Conservation (phyloP, 2,888 invertebrate genomes). For the Callimorpha dominula region DNA sequence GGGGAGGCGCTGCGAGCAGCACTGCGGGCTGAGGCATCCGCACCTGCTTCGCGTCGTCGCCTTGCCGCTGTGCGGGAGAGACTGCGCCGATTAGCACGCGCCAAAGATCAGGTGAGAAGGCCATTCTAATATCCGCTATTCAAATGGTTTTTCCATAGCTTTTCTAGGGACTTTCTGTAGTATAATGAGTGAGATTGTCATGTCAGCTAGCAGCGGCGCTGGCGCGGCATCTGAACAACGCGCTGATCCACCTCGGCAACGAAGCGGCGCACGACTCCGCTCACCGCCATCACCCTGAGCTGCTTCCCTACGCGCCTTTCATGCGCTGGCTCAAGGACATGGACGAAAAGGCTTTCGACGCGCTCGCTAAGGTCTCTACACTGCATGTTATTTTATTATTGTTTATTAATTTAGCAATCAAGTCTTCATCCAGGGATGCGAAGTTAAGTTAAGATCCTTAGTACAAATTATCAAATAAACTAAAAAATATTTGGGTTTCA, state of each 20-base stretch:
- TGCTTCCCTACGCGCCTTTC: conserved; percentile 94
- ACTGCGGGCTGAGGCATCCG: conserved; percentile 51
- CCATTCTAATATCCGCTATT: neutral
- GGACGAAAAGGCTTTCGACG: conserved; percentile 93
- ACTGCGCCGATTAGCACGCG: conserved; percentile 68
- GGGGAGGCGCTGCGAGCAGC: conserved; percentile 59
- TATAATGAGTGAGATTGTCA: neutral
- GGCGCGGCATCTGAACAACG: conserved; percentile 96
- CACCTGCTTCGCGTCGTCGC: conserved; percentile 60
- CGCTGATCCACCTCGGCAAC: conserved; percentile 96
- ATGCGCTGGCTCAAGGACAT: conserved; percentile 97
- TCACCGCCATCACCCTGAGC: conserved; percentile 94
- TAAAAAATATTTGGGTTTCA: too few species aligned
- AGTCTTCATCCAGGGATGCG: too few species aligned
- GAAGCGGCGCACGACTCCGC: conserved; percentile 71
- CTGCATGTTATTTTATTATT: neutral
- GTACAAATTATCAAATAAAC: too few species aligned
- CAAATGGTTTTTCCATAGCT: too few species aligned
- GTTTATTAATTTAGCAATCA: too few species aligned
- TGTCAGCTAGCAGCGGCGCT: conserved; percentile 89
- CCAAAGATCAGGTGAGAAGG: conserved; percentile 60
- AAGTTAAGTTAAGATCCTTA: too few species aligned
- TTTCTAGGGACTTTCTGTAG: too few species aligned
- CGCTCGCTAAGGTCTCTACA: conserved; percentile 88
- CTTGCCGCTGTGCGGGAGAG: conserved; percentile 72